Evolutionary conservation across 2,888 invertebrate genomes (phyloP), one percentile per base, ranked within the genome.

Genomic region (Ceramica pisi): DNA sequence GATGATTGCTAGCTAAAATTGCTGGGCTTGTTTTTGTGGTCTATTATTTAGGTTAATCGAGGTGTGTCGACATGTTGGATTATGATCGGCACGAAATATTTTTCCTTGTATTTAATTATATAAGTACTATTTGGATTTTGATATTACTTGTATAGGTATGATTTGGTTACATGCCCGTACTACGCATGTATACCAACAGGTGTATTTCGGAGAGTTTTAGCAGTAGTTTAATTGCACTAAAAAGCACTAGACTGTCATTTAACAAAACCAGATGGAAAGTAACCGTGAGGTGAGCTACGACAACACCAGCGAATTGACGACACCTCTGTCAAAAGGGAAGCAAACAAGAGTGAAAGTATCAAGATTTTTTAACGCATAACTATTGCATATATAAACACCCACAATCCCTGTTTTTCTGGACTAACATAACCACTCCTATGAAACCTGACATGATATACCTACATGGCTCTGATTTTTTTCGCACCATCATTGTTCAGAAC

Each of bases 1-100:
- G 73, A 55, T 75, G 73, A 67, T 69, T 69, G 44, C 51, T 48
- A 63, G 46, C 31, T 56, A 35, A 80, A 77, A 70, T 75, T 62
- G 71, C 64, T 23, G 26, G 46, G 55, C 16, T 14, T 38, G 72
- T 62, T 61, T 59, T 57, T 41, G 44, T 46, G 10, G 44, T 16
- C 12, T 59, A 35, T 63, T 46, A 62, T 74, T 79, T 61, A 19
- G 19, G 44, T 21, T 55, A 10, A n/a, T n/a, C n/a, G 19, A 46
- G 62, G 41, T 12, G 50, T 55, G 46, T 66, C 61, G 5, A 19
- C 35, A 19, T 59, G 38, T 38, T 10, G 4, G 1, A 57, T 63
- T 7, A 14, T 10, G 2, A 55, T 38, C 21, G 8, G 14, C 12
- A 67, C 14, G 48, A 62, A 57, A 38, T 57, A 62, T 31, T 65